These are phyloP conservation scores for Phragmatobia fuliginosa DNA, from an alignment of 2,888 invertebrate genomes.

Conservation along the genomic window DNA sequence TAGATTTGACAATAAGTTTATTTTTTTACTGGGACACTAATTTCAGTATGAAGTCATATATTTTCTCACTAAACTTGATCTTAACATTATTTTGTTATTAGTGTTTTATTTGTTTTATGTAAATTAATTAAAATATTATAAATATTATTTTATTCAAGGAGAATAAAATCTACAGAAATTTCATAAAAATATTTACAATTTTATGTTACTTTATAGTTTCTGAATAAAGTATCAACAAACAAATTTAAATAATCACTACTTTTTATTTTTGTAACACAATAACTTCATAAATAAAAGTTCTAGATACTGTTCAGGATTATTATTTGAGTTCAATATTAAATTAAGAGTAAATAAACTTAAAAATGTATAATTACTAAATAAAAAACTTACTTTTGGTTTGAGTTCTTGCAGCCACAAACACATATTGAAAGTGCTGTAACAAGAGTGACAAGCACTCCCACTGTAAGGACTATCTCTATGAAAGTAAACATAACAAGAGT, in stretches of 20 bases:
- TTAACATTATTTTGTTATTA: not conserved
- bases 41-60: not conserved
- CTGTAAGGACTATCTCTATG: conserved; percentile 77
- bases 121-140: too few species aligned
- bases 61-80: not conserved
- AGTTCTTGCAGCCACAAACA: conserved; percentile 91
- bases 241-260: not conserved
- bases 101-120: not conserved
- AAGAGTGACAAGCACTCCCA: conserved; percentile 79
- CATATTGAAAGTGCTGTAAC: conserved; percentile 88
- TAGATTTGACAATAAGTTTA: not conserved
- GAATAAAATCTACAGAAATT: not conserved
- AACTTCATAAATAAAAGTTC: not conserved
- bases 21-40: not conserved
- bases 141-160: too few species aligned
- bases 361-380: conserved; percentile 1
- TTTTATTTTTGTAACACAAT: not conserved
- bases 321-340: not conserved
- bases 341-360: not conserved
- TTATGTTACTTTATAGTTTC: not conserved
- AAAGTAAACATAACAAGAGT: conserved; percentile 80
- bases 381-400: conserved; percentile 90
- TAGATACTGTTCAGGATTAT: not conserved
- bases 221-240: not conserved
- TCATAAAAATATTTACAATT: too few species aligned